Evolutionary conservation across 2,797 vertebrate species (phyloP).

Genomic region (Myotis findleyi): DNA sequence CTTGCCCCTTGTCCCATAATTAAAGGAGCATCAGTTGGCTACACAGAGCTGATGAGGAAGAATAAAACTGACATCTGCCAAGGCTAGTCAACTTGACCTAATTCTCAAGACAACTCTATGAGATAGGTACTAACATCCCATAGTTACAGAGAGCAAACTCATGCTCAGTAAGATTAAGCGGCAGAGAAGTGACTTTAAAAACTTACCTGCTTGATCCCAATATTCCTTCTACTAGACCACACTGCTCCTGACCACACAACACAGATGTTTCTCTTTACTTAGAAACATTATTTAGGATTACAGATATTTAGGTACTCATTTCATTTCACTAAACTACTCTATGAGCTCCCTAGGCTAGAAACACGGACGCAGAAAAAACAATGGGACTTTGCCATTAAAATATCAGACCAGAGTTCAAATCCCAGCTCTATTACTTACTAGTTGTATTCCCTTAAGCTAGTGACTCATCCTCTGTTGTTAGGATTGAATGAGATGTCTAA

Average conservation of each 20-base stretch:
- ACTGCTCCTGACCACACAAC: neutral
- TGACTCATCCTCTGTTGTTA: neutral
- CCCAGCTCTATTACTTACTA: neutral
- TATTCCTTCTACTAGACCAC: neutral
- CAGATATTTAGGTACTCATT: neutral
- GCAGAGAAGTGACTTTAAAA: neutral
- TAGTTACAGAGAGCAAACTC: neutral
- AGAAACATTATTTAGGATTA: neutral
- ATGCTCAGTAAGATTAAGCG: neutral
- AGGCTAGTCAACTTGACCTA: neutral
- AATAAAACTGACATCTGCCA: neutral
- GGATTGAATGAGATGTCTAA: neutral
- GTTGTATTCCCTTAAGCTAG: neutral
- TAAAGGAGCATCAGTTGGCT: neutral
- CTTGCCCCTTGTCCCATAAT: neutral
- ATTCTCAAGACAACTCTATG: neutral
- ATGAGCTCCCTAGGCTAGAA: neutral
- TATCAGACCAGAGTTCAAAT: slow-evolving; percentile 34
- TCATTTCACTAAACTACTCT: neutral
- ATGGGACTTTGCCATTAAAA: neutral
- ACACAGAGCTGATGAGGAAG: neutral
- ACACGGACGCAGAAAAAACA: neutral
- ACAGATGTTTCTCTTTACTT: neutral
- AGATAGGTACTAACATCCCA: neutral
- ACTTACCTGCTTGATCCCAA: neutral